Evolutionary conservation across 2,888 invertebrate genomes (phyloP).

Genomic region (Erynnis tages): DNA sequence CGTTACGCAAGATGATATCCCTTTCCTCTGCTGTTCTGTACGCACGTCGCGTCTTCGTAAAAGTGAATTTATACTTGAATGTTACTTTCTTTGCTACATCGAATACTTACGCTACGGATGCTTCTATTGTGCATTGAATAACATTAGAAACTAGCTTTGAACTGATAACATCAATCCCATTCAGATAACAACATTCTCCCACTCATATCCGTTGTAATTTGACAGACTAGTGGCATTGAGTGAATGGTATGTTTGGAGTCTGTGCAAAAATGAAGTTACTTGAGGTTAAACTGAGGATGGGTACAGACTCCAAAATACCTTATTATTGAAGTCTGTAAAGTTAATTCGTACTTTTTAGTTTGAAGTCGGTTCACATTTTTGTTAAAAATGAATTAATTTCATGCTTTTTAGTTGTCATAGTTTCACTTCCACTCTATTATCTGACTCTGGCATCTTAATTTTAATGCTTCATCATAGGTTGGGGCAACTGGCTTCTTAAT

Average conservation of each 20-base stretch:
- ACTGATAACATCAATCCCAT: conserved; percentile 14
- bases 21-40: not conserved
- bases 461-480: no score
- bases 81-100: conserved; percentile 15
- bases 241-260: conserved; percentile 1
- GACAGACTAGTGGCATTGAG: conserved; percentile 9
- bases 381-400: no score
- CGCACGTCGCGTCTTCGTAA: not conserved
- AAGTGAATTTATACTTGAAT: conserved; percentile 6
- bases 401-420: no score
- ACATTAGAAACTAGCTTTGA: conserved; percentile 11
- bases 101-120: conserved; percentile 2
- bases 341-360: no score
- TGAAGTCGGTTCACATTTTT: no score
- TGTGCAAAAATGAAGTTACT: no score
- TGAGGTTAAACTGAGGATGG: no score
- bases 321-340: no score
- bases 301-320: no score
- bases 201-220: conserved; percentile 9
- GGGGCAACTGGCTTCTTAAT: no score
- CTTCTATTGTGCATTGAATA: conserved; percentile 21
- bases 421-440: no score
- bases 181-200: conserved; percentile 16
- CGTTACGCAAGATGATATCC: not conserved
- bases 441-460: no score